Percentiles rank a stretch among this genome's conserved stretches.
Evolutionary conservation across 2,113 vertebrate genomes (phyloP).

Genomic region (Macquaria australasica): DNA sequence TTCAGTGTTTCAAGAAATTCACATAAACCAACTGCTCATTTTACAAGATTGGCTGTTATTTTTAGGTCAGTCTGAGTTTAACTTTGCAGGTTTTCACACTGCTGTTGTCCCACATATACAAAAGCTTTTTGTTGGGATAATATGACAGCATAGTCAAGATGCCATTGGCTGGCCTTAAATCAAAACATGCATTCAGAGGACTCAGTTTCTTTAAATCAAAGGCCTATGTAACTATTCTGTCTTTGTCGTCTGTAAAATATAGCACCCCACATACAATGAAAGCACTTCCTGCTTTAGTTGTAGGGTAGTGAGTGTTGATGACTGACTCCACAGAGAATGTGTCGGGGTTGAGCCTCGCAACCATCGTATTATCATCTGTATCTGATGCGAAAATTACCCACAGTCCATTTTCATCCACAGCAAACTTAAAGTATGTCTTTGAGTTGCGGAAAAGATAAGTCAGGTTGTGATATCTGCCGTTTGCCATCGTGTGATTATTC

Average conservation of each 20-base stretch:
- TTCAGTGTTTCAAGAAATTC: background rate
- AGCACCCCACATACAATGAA: constrained; percentile 90
- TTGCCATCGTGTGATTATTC: constrained; percentile 71
- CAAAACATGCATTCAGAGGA: constrained; percentile 84
- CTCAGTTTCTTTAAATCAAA: constrained; percentile 87
- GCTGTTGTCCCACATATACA: constrained; percentile 91
- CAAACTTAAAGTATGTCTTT: constrained; percentile 94
- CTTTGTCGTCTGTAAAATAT: constrained; percentile 90
- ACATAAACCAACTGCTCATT: background rate
- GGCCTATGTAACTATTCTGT: constrained; percentile 87
- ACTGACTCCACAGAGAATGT: constrained; percentile 80
- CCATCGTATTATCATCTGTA: constrained; percentile 83
- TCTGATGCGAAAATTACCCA: constrained; percentile 92
- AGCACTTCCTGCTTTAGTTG: constrained; percentile 90
- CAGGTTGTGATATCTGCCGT: constrained; percentile 86
- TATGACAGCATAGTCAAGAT: constrained; percentile 92
- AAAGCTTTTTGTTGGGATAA: constrained; percentile 82
- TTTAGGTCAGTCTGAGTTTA: constrained; percentile 70
- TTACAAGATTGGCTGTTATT: background rate
- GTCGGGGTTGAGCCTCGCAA: constrained; percentile 85
- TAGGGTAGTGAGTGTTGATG: constrained; percentile 90
- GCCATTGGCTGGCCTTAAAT: constrained; percentile 84
- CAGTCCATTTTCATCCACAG: constrained; percentile 90
- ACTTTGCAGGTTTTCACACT: constrained; percentile 88
- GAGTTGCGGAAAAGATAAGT: constrained; percentile 91